phyloP scores from a whole-genome alignment of 1,140 invertebrate genomes.

The Aphaenogaster ashmeadi region DNA sequence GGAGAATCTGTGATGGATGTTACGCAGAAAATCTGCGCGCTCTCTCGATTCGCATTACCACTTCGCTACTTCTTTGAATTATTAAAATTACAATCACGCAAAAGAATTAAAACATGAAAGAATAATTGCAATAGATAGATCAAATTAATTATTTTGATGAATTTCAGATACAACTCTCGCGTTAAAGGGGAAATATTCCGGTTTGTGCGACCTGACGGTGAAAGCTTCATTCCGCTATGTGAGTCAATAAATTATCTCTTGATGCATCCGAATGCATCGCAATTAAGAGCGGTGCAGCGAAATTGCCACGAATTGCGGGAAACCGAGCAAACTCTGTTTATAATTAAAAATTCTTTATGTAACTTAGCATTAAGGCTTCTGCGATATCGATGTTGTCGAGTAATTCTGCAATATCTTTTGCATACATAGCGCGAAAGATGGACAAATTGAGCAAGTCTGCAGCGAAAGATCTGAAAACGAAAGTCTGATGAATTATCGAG shows the following conservation, averaged over 20 bases:
- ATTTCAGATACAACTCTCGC: background rate
- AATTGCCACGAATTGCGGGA: constrained; percentile 24
- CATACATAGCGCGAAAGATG: background rate
- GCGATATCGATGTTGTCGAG: background rate
- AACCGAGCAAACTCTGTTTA: background rate
- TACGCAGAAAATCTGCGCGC: constrained; percentile 36
- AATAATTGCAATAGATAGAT: background rate
- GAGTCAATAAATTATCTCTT: constrained; percentile 77
- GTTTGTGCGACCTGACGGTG: background rate
- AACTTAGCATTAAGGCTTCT: background rate
- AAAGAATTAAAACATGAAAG: background rate
- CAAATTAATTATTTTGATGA: constrained; percentile 2
- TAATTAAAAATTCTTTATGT: constrained; percentile 4
- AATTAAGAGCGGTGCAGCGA: constrained; percentile 65
- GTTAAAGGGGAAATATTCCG: background rate
- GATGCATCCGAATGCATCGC: constrained; percentile 76
- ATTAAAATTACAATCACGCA: background rate
- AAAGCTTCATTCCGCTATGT: constrained; percentile 56
- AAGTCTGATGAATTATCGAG: constrained; percentile 40
- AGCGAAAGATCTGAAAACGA: constrained; percentile 44
- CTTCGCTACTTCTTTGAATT: background rate
- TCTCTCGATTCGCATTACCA: background rate
- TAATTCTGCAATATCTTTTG: background rate
- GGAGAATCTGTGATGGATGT: constrained; percentile 74
- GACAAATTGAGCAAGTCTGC: background rate